A percentile compares a stretch with the other conserved stretches of the same genome.
Evolutionary conservation across 2,888 invertebrate species (phyloP).

Genomic region (Lapara coniferarum): DNA sequence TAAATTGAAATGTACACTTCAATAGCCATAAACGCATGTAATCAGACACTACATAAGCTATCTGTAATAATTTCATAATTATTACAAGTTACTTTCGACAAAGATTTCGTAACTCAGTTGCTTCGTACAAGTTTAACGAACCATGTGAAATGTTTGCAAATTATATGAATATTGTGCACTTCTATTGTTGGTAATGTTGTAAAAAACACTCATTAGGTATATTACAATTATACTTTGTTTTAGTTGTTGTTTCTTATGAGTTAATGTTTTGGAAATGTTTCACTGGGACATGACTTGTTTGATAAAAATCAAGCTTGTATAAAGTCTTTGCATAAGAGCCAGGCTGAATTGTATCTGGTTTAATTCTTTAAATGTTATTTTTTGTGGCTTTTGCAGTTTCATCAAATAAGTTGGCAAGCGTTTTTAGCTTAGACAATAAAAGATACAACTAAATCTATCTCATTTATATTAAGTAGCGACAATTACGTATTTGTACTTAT

Average conservation of each 20-base stretch:
- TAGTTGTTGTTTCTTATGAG: neutral
- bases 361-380: no score
- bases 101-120: neutral
- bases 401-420: neutral
- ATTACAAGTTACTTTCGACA: conserved; percentile 18
- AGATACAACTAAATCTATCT: no score
- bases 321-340: no score
- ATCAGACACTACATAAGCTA: neutral
- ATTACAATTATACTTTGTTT: neutral
- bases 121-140: conserved; percentile 36
- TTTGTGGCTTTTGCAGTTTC: no score
- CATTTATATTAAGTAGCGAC: no score
- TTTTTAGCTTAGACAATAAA: no score
- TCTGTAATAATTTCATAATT: conserved; percentile 22
- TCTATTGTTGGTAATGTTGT: neutral
- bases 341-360: no score
- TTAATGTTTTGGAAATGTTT: neutral
- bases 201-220: neutral
- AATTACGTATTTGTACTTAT: no score
- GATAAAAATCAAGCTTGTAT: neutral
- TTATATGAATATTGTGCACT: conserved; percentile 38
- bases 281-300: neutral
- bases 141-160: conserved; percentile 38
- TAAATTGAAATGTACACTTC: neutral
- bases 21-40: neutral